A percentile compares a stretch with the other conserved stretches of the same genome.
These are phyloP conservation scores for Barnardius zonarius DNA, from an alignment of 2,113 vertebrate genomes.

Conservation along the genomic window DNA sequence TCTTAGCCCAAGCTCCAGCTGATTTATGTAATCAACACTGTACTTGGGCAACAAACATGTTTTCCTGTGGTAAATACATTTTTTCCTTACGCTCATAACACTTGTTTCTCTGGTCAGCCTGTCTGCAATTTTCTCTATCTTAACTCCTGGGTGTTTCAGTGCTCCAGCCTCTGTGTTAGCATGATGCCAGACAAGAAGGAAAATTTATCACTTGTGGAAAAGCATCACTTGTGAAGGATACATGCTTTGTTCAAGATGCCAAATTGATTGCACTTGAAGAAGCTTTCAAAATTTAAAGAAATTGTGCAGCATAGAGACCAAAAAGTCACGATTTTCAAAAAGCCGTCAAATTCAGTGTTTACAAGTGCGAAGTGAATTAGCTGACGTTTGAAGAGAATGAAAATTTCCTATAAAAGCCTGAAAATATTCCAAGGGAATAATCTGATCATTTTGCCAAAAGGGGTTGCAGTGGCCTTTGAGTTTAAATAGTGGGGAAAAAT, in stretches of 20 bases:
- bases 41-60: background rate
- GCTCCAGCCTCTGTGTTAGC: background rate
- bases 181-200: background rate
- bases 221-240: background rate
- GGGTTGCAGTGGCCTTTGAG: background rate
- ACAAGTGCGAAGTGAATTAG: background rate
- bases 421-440: background rate
- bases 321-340: background rate
- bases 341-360: background rate
- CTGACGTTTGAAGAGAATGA: constrained; percentile 26
- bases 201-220: background rate
- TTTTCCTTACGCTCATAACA: background rate
- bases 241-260: background rate
- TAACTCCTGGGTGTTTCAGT: background rate
- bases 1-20: background rate
- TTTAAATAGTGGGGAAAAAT: background rate
- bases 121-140: background rate
- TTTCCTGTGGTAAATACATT: background rate
- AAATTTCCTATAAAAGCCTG: background rate
- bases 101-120: background rate
- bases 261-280: background rate
- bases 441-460: background rate
- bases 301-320: background rate
- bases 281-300: background rate
- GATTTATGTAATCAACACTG: background rate